Conservation (phyloP, 2,113 vertebrate species). For the Nothobranchius kuhntae region DNA sequence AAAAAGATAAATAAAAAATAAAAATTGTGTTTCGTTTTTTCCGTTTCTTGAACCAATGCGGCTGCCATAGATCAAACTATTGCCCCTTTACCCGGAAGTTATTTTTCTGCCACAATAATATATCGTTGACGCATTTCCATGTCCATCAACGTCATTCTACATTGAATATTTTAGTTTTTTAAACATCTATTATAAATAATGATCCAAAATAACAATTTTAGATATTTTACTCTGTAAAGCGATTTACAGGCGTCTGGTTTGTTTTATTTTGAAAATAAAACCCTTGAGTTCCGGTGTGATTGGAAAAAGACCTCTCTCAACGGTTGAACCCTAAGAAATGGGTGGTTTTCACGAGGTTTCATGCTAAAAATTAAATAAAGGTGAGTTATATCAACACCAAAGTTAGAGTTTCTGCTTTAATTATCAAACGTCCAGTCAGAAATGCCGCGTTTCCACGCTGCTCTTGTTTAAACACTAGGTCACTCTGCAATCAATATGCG, state of each 20-base stretch:
- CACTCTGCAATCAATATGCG: no score
- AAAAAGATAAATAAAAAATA: no score
- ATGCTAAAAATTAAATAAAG: background rate
- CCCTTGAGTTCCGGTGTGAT: background rate
- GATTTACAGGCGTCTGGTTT: rapidly evolving
- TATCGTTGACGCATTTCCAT: background rate
- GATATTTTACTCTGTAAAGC: background rate
- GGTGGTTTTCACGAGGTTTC: background rate
- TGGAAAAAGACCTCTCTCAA: background rate
- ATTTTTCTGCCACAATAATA: conserved; percentile 39
- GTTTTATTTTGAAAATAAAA: conserved; percentile 15
- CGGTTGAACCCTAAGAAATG: background rate
- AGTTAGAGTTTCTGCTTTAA: background rate
- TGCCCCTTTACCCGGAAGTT: conserved; percentile 33
- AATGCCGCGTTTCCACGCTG: no score
- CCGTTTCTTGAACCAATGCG: conserved; percentile 9
- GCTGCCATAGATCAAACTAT: conserved; percentile 55
- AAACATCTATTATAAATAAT: background rate
- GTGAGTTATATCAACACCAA: conserved; percentile 11
- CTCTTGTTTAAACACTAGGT: no score
- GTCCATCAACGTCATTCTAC: background rate
- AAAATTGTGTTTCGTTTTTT: no score
- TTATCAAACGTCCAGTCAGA: no score
- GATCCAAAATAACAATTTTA: no score
- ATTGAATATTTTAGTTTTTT: background rate